phyloP scores from a whole-genome alignment of 2,888 invertebrate genomes.

The Caradrina clavipalpis region DNA sequence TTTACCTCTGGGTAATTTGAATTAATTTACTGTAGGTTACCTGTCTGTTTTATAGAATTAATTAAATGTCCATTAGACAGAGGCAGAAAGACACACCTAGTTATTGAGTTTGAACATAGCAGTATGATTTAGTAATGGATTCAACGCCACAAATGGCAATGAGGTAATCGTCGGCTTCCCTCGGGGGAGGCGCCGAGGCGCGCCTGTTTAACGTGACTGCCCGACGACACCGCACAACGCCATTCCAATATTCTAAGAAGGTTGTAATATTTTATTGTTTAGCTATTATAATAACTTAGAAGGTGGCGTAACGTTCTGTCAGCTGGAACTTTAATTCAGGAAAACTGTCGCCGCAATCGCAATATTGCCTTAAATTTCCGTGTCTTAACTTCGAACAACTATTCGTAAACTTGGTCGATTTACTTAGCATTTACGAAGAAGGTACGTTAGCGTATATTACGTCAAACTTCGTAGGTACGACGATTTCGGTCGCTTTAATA shows the following conservation, averaged over 20 bases:
- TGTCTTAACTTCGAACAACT: neutral
- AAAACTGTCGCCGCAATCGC: neutral
- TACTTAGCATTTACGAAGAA: neutral
- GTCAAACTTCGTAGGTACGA: neutral
- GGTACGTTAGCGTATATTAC: neutral
- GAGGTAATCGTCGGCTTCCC: slow-evolving; percentile 83
- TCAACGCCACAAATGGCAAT: slow-evolving; percentile 76
- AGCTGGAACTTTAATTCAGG: neutral
- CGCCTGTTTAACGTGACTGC: slow-evolving; percentile 63
- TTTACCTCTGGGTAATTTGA: neutral
- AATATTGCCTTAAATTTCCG: slow-evolving; percentile 2
- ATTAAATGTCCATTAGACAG: slow-evolving; percentile 42
- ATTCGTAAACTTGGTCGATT: neutral
- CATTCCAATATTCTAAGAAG: slow-evolving; percentile 65
- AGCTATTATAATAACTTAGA: slow-evolving; percentile 38
- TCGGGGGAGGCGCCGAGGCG: slow-evolving; percentile 71
- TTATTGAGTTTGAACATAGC: slow-evolving; percentile 64
- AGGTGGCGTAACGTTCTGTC: slow-evolving; percentile 37
- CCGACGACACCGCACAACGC: slow-evolving; percentile 41
- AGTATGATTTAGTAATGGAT: slow-evolving; percentile 62
- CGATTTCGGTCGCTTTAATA: slow-evolving; percentile 11
- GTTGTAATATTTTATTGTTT: slow-evolving; percentile 56
- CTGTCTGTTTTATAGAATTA: slow-evolving; percentile 10
- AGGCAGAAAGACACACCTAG: slow-evolving; percentile 56
- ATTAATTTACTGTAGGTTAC: slow-evolving; percentile 6